Conservation (phyloP, 2,888 invertebrate genomes). For the Hirudinaria manillensis region DNA sequence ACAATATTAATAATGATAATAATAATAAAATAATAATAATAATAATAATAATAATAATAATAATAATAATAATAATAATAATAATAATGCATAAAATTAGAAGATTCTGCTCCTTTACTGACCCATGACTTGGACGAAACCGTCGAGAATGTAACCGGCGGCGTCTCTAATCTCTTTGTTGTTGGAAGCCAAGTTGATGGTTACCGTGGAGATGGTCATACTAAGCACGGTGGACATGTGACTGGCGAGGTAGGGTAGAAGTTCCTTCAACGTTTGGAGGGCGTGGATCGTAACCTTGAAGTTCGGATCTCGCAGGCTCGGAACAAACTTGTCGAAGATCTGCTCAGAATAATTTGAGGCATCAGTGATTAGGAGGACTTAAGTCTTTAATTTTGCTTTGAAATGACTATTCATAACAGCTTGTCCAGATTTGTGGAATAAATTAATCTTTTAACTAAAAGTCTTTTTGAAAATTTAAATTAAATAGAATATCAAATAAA, state of each 20-base stretch:
- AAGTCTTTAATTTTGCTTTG: no score
- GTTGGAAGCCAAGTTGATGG: conserved; percentile 51
- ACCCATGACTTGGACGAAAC: conserved; percentile 49
- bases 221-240: conserved; percentile 42
- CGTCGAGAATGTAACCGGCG: conserved; percentile 47
- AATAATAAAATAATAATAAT: background rate
- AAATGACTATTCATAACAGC: no score
- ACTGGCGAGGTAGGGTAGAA: conserved; percentile 45
- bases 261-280: conserved; percentile 46
- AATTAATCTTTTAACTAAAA: no score
- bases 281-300: conserved; percentile 53
- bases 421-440: no score
- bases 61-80: background rate
- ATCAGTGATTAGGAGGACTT: background rate
- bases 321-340: conserved; percentile 44
- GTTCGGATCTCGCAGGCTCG: conserved; percentile 52
- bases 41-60: background rate
- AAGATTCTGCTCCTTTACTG: conserved; percentile 22
- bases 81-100: background rate
- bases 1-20: background rate
- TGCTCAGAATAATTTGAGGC: conserved; percentile 1
- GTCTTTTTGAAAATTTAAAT: no score
- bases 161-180: conserved; percentile 50
- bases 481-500: background rate
- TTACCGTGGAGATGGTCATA: conserved; percentile 44